phyloP scores from a whole-genome alignment of 2,888 invertebrate species.

The Stenotaenia linearis region DNA sequence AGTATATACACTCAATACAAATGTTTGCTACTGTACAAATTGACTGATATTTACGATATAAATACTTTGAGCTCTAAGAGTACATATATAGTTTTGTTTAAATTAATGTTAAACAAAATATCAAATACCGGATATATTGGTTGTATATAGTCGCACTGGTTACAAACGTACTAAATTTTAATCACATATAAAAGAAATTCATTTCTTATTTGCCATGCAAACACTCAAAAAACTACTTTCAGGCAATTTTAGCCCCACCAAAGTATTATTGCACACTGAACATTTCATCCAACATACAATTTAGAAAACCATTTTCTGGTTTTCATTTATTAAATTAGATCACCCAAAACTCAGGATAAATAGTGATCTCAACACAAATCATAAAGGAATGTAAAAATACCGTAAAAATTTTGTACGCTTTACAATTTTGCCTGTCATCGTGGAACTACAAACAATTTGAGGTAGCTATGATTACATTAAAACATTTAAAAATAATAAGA shows the following conservation, averaged over 20 bases:
- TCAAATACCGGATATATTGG: too few species aligned
- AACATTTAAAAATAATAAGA: background rate
- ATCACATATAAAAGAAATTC: too few species aligned
- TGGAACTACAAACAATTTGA: background rate
- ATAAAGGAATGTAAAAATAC: background rate
- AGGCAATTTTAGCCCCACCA: too few species aligned
- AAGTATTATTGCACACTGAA: background rate
- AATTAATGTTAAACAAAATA: too few species aligned
- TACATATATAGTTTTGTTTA: too few species aligned
- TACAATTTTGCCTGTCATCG: background rate
- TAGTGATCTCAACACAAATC: background rate
- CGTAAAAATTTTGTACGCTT: background rate
- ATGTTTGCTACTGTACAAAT: background rate
- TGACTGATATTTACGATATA: background rate
- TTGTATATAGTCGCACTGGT: too few species aligned
- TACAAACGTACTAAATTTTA: too few species aligned
- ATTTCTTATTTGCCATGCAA: too few species aligned
- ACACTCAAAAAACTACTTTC: too few species aligned
- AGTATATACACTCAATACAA: too few species aligned
- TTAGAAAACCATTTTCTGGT: background rate
- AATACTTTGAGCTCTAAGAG: background rate
- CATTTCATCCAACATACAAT: background rate
- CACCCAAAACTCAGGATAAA: too few species aligned
- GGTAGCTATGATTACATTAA: background rate
- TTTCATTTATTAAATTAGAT: background rate